A percentile compares a stretch with the other conserved stretches of the same genome.
Evolutionary conservation across 2,113 vertebrate genomes (phyloP).

Genomic region (Engystomops pustulosus): DNA sequence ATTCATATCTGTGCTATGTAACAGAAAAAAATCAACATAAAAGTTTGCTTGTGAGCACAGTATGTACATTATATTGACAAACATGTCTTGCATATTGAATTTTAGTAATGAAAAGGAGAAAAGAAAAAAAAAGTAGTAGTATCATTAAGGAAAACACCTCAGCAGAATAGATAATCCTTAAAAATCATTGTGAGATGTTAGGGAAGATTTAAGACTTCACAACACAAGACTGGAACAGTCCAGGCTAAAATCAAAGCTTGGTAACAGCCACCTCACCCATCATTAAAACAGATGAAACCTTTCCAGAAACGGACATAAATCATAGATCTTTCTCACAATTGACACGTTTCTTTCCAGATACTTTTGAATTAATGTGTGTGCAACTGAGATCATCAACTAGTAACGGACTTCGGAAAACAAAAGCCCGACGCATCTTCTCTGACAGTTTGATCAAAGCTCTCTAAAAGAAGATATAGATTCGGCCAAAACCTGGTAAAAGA

Average conservation of each 20-base stretch:
- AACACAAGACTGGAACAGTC: conserved; percentile 16
- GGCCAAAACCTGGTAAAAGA: background rate
- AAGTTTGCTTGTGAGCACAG: conserved; percentile 70
- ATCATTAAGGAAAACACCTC: conserved; percentile 66
- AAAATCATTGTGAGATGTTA: conserved; percentile 54
- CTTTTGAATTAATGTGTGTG: conserved; percentile 65
- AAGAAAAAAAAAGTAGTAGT: conserved; percentile 61
- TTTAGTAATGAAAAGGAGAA: conserved; percentile 69
- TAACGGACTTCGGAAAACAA: conserved; percentile 65
- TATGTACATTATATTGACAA: conserved; percentile 82
- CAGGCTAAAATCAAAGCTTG: conserved; percentile 39
- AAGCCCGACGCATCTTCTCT: conserved; percentile 67
- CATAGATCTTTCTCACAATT: conserved; percentile 50
- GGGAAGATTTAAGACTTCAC: conserved; percentile 36
- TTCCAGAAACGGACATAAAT: conserved; percentile 18
- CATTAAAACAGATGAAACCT: conserved; percentile 31
- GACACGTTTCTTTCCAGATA: conserved; percentile 61
- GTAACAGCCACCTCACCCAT: conserved; percentile 22
- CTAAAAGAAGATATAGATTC: conserved; percentile 61
- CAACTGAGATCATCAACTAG: conserved; percentile 61
- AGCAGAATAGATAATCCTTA: conserved; percentile 60
- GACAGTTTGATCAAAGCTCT: conserved; percentile 69
- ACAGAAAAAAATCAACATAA: no score
- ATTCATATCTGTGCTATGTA: no score
- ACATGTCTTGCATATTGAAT: conserved; percentile 73